Conservation (phyloP, 2,888 invertebrate species). For the Agrochola lota region DNA sequence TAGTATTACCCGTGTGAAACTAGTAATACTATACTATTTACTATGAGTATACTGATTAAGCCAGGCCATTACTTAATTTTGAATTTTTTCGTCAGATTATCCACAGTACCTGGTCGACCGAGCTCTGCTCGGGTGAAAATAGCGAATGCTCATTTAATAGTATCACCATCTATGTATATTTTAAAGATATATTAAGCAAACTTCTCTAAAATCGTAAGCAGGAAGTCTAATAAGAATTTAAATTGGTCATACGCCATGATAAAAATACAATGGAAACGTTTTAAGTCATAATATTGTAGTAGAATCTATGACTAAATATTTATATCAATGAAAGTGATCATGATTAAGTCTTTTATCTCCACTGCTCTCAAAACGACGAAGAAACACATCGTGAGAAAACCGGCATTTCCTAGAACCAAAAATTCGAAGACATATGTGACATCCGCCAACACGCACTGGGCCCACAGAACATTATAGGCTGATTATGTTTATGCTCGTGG, state of each 20-base stretch:
- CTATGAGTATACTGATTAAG: not conserved
- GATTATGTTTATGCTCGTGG: no score
- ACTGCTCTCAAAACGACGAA: no score
- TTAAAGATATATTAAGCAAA: not conserved
- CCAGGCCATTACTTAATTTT: not conserved
- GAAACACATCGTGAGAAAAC: not conserved
- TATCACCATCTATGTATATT: no score
- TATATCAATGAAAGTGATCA: not conserved
- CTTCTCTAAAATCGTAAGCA: not conserved
- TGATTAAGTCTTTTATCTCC: not conserved
- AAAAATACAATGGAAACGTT: not conserved
- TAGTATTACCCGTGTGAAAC: slow-evolving; percentile 61
- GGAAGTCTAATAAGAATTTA: not conserved
- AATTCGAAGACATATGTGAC: not conserved
- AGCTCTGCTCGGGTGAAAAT: no score
- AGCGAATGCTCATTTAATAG: no score
- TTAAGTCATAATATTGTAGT: not conserved
- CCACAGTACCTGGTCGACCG: no score
- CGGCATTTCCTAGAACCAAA: not conserved
- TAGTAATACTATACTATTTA: slow-evolving; percentile 8
- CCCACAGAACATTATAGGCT: not conserved
- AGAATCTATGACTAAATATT: not conserved
- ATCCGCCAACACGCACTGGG: not conserved
- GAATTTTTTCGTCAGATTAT: not conserved
- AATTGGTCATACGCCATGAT: not conserved